A percentile compares a stretch with the other conserved stretches of the same genome.
These are phyloP conservation scores for Leucoma salicis DNA, from an alignment of 2,888 invertebrate species.

Conservation along the genomic window DNA sequence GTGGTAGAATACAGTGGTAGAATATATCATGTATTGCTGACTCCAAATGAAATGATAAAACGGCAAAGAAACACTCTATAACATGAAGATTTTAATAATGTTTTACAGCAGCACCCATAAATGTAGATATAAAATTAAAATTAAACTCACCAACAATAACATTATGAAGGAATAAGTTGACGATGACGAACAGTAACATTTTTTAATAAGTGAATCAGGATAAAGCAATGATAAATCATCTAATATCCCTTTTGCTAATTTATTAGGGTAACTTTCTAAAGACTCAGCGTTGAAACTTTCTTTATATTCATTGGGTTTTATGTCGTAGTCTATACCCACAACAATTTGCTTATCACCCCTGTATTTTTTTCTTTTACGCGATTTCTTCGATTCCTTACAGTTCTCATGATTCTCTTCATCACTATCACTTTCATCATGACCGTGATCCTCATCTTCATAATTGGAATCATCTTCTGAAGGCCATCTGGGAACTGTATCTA, in stretches of 20 bases:
- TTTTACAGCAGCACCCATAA: too few relatives aligned
- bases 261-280: conserved; percentile 5
- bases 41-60: too few relatives aligned
- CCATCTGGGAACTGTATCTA: neutral
- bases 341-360: neutral
- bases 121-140: neutral
- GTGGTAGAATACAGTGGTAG: too few relatives aligned
- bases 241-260: conserved; percentile 6
- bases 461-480: neutral
- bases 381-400: neutral
- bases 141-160: neutral
- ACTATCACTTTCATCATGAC: neutral
- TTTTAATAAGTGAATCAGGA: conserved; percentile 6
- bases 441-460: conserved; percentile 1
- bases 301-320: neutral
- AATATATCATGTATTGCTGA: too few relatives aligned
- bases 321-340: neutral
- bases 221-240: conserved; percentile 5
- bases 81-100: neutral
- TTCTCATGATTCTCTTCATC: conserved; percentile 4
- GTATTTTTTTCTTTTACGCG: neutral
- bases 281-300: neutral
- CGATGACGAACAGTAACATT: conserved; percentile 9
- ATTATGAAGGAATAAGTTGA: neutral
- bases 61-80: neutral